Conservation (phyloP, 2,797 vertebrate species). For the Squalus acanthias region DNA sequence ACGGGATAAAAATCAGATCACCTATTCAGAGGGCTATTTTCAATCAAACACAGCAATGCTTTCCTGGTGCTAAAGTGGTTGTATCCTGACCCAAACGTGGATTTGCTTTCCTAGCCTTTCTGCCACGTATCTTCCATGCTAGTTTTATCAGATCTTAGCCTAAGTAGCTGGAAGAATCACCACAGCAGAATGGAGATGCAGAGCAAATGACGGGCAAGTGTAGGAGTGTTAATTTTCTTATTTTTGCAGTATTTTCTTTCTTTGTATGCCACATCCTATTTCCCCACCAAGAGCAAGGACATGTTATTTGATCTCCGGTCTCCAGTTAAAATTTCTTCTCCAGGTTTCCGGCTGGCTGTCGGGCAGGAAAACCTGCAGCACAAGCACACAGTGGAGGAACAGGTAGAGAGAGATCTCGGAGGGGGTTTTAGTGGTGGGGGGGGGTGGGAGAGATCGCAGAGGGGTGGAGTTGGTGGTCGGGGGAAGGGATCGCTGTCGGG, state of each 20-base stretch:
- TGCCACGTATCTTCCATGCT: background rate
- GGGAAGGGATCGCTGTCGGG: too few relatives aligned
- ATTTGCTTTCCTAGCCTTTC: background rate
- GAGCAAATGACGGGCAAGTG: background rate
- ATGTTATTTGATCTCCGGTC: background rate
- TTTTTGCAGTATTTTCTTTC: background rate
- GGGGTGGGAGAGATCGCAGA: too few relatives aligned
- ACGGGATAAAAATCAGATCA: conserved; percentile 37
- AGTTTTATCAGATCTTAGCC: background rate
- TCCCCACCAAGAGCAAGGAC: background rate
- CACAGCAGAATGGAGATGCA: background rate
- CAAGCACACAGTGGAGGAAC: too few relatives aligned
- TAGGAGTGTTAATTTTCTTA: background rate
- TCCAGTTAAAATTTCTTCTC: background rate
- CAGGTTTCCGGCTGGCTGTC: too few relatives aligned
- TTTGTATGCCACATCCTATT: background rate
- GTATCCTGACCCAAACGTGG: background rate
- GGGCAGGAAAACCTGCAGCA: too few relatives aligned
- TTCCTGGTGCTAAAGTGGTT: background rate
- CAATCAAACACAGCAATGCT: background rate
- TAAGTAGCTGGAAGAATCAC: background rate
- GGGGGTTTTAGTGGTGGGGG: too few relatives aligned
- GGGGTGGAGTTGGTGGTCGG: too few relatives aligned
- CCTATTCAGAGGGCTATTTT: background rate
- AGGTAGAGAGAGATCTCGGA: too few relatives aligned